Evolutionary conservation across 2,797 vertebrate genomes (phyloP).

Genomic region (Odontamblyopus rebecca): DNA sequence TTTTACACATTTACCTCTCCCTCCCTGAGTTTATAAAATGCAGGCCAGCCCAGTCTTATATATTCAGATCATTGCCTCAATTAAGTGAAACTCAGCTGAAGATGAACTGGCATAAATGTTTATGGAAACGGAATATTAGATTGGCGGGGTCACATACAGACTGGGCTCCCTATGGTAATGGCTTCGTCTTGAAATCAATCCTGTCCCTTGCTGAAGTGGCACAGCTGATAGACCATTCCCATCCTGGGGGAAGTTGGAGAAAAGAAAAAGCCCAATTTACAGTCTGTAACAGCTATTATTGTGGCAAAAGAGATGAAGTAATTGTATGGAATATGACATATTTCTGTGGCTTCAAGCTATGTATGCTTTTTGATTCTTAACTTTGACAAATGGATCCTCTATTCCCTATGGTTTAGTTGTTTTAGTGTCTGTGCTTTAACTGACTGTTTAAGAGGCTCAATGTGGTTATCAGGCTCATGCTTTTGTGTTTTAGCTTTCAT

Average conservation of each 20-base stretch:
- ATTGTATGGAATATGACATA: slow-evolving; percentile 63
- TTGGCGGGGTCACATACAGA: slow-evolving; percentile 77
- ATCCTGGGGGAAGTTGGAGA: slow-evolving; percentile 74
- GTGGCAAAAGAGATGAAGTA: slow-evolving; percentile 67
- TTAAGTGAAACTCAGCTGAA: slow-evolving; percentile 82
- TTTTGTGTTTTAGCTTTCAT: not conserved
- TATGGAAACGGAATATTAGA: slow-evolving; percentile 84
- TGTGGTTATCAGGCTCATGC: not conserved
- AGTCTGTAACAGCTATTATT: slow-evolving; percentile 71
- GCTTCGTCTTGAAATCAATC: slow-evolving; percentile 83
- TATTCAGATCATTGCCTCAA: slow-evolving; percentile 84
- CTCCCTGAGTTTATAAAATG: slow-evolving; percentile 69
- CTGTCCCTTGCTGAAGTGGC: slow-evolving; percentile 78
- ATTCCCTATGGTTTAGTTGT: slow-evolving; percentile 28
- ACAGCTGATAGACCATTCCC: slow-evolving; percentile 77
- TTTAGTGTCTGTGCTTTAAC: slow-evolving; percentile 19
- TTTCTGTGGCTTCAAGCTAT: slow-evolving; percentile 49
- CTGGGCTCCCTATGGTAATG: slow-evolving; percentile 81
- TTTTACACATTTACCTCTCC: slow-evolving; percentile 79
- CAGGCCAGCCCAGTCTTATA: slow-evolving; percentile 74
- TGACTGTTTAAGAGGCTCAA: slow-evolving; percentile 25
- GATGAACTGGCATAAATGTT: slow-evolving; percentile 84
- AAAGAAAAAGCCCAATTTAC: slow-evolving; percentile 80
- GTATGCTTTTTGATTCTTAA: slow-evolving; percentile 39
- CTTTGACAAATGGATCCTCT: slow-evolving; percentile 47